A percentile compares a stretch with the other conserved stretches of the same genome.
These are phyloP conservation scores for Trachops cirrhosus DNA, from an alignment of 2,797 vertebrate genomes.

Conservation along the genomic window DNA sequence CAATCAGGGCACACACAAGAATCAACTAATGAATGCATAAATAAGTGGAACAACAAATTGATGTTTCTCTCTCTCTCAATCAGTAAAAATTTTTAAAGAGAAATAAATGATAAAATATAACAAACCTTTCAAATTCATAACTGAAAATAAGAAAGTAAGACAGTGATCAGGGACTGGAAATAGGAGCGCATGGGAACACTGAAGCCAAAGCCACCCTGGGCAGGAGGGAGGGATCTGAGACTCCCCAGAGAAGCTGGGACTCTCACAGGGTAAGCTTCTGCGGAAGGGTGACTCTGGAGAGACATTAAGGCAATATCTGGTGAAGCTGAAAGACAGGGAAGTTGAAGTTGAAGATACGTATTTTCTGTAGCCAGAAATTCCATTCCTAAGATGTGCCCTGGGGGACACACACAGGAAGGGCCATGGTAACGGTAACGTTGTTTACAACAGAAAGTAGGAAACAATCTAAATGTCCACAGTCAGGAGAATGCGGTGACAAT, in stretches of 20 bases:
- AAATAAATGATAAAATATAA: slow-evolving; percentile 2
- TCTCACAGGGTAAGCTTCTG: not conserved
- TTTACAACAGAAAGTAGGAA: not conserved
- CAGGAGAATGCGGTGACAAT: not conserved
- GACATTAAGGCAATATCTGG: not conserved
- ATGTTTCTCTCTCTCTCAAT: too few species aligned
- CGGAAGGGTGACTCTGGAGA: not conserved
- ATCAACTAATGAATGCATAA: too few species aligned
- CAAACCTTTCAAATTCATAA: slow-evolving; percentile 17
- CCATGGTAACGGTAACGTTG: not conserved
- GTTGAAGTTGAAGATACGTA: not conserved
- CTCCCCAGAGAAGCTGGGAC: not conserved
- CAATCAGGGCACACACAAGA: too few species aligned
- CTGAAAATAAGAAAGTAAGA: not conserved
- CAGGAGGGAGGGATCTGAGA: not conserved
- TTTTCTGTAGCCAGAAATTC: not conserved
- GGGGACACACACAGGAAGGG: not conserved
- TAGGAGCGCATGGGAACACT: not conserved
- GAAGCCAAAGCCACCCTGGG: not conserved
- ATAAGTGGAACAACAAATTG: too few species aligned
- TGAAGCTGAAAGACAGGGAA: too few species aligned
- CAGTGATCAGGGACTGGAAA: not conserved
- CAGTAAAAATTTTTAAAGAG: not conserved
- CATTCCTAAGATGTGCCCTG: not conserved
- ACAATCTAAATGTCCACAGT: not conserved